Percentiles rank a stretch among this genome's conserved stretches.
These are phyloP conservation scores for Ladona fulva DNA, from an alignment of 1,140 invertebrate genomes.

Conservation along the genomic window DNA sequence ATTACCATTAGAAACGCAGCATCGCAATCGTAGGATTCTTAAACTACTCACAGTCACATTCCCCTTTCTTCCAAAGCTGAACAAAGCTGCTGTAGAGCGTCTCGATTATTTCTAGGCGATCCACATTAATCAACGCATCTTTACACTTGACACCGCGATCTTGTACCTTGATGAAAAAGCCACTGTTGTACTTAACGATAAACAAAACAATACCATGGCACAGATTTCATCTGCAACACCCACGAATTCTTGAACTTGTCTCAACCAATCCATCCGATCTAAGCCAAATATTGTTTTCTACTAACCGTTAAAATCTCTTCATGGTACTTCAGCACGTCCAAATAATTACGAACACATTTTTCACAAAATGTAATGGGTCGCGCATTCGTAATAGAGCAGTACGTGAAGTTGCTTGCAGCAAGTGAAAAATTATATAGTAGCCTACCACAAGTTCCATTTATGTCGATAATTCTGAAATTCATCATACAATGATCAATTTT, in stretches of 20 bases:
- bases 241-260: too few relatives aligned
- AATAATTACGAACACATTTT: conserved; percentile 41
- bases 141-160: conserved; percentile 40
- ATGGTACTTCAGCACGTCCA: conserved; percentile 38
- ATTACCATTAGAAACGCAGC: neutral
- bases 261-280: too few relatives aligned
- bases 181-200: too few relatives aligned
- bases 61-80: conserved; percentile 42
- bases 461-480: neutral
- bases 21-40: conserved; percentile 16
- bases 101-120: conserved; percentile 43
- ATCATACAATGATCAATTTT: too few relatives aligned
- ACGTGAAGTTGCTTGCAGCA: conserved; percentile 39
- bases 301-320: conserved; percentile 35
- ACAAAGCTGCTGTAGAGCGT: conserved; percentile 39
- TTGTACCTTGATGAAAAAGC: conserved; percentile 25
- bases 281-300: too few relatives aligned
- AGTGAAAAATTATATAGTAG: conserved; percentile 33
- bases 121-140: conserved; percentile 41
- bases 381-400: conserved; percentile 42
- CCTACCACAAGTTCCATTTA: neutral
- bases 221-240: conserved; percentile 26
- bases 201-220: conserved; percentile 13
- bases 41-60: conserved; percentile 42
- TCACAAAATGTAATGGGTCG: conserved; percentile 44